Conservation (phyloP, 2,113 vertebrate species). For the Phycodurus eques region DNA sequence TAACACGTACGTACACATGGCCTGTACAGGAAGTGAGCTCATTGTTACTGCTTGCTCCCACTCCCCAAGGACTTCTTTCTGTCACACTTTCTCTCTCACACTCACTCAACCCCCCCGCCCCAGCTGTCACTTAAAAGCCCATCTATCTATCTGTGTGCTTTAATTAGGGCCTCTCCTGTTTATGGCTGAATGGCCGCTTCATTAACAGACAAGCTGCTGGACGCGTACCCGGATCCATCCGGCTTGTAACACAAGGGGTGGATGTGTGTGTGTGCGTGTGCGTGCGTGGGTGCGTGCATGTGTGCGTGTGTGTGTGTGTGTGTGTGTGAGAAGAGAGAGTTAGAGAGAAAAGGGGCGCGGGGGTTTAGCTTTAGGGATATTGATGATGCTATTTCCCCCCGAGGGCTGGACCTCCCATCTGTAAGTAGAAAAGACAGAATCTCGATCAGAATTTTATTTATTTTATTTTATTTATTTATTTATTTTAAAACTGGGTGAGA, state of each 20-base stretch:
- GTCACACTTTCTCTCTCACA: constrained; percentile 9
- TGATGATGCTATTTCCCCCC: constrained; percentile 60
- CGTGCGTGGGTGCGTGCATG: constrained; percentile 18
- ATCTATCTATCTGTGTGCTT: constrained; percentile 52
- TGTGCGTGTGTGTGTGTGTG: constrained; percentile 2
- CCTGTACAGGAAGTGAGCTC: constrained; percentile 37
- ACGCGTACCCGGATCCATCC: constrained; percentile 29
- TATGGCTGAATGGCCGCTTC: constrained; percentile 62
- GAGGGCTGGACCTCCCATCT: constrained; percentile 63
- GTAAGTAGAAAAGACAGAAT: constrained; percentile 41
- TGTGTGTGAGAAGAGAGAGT: background rate
- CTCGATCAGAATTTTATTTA: background rate
- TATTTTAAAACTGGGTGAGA: constrained; percentile 5
- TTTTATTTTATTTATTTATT: too few relatives aligned
- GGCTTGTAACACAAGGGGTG: constrained; percentile 19
- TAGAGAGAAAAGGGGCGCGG: constrained; percentile 39
- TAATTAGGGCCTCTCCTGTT: constrained; percentile 56
- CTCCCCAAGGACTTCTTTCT: constrained; percentile 15
- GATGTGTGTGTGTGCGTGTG: background rate
- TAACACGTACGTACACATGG: background rate
- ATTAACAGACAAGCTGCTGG: constrained; percentile 47
- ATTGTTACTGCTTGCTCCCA: constrained; percentile 17
- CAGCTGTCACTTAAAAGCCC: constrained; percentile 55
- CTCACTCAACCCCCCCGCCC: background rate
- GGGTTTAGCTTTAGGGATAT: constrained; percentile 54